Base-by-base conservation (phyloP, 2,113 vertebrate species). In the Pavo muticus region DNA sequence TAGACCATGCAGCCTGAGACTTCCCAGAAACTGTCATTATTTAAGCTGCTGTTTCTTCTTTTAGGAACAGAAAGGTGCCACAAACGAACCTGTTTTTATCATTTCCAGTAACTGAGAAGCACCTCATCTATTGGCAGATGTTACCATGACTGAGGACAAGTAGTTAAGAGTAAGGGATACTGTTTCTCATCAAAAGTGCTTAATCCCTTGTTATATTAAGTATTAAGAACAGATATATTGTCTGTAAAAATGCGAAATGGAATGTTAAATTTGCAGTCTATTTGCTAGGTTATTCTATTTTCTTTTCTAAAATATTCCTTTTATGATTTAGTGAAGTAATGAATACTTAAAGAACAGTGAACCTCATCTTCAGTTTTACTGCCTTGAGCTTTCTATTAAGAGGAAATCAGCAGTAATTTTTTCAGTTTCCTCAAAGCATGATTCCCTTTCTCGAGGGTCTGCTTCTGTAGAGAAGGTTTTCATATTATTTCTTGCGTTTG, bases 361-460 rank as follows among this genome's bases (percentile, higher is more conserved):
- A 74, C 8, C 24, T 87, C 65, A 39, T 87, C 69, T 87, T 84
- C 73, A 42, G 30, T 88, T 88, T 69, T 87, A 72, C 19, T 39
- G 35, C 73, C 86, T 71, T 4, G 1, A 90, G 23, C 10, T 74
- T 81, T 65, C 65, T 78, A 40, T 68, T 69, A n/a, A 78, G 90
- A 69, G 57, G 90, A 78, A 88, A 91, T 72, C 39, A 82, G 24
- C 32, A 79, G 42, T 63, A 72, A 5, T 65, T 81, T 81, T 39
- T 88, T 93, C 39, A n/a, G 23, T 86, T 93, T 87, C 40, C 44
- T 72, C 52, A 21, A 78, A 74, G 79, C 68, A 48, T 61, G 15
- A 65, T 68, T 90, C 47, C 3, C 6, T 17, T 81, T 90, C 56
- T 90, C 32, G 59, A 20, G 40, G 29, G 83, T 83, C 56, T 94